phyloP scores from a whole-genome alignment of 2,113 vertebrate genomes.

The Galeopterus variegatus region DNA sequence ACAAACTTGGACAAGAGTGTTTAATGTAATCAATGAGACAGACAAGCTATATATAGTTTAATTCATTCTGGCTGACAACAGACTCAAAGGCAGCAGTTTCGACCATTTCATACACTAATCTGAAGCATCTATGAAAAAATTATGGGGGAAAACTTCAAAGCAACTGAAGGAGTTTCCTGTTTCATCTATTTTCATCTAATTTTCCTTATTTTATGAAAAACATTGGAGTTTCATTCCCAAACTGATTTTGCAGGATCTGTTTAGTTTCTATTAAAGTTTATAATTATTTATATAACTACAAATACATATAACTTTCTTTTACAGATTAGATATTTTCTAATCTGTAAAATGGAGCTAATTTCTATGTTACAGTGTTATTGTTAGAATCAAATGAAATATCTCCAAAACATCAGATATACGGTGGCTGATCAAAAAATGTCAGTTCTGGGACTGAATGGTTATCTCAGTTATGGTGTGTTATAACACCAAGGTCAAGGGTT shows the following conservation, averaged over 20 bases:
- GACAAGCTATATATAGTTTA: not conserved
- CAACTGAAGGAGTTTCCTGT: not conserved
- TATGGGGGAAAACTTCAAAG: not conserved
- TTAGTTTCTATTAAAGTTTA: not conserved
- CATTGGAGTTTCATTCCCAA: not conserved
- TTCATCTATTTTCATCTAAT: not conserved
- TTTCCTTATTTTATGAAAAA: not conserved
- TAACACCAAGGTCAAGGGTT: too few species aligned
- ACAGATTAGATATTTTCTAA: too few species aligned
- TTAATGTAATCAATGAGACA: not conserved
- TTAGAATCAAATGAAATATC: conserved; percentile 33
- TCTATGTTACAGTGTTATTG: not conserved
- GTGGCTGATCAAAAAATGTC: not conserved
- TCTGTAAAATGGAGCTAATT: not conserved
- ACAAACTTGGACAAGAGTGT: not conserved
- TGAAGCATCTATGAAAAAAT: not conserved
- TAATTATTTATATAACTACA: not conserved
- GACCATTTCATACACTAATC: not conserved
- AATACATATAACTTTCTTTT: not conserved
- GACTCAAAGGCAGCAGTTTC: not conserved
- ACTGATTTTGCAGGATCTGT: not conserved
- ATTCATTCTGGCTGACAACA: not conserved
- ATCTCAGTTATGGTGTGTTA: too few species aligned
- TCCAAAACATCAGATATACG: conserved; percentile 4
- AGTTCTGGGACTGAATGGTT: not conserved